Evolutionary conservation across 1,140 invertebrate genomes (phyloP), one percentile per base, ranked within the genome.

Genomic region (Lepidurus apus): DNA sequence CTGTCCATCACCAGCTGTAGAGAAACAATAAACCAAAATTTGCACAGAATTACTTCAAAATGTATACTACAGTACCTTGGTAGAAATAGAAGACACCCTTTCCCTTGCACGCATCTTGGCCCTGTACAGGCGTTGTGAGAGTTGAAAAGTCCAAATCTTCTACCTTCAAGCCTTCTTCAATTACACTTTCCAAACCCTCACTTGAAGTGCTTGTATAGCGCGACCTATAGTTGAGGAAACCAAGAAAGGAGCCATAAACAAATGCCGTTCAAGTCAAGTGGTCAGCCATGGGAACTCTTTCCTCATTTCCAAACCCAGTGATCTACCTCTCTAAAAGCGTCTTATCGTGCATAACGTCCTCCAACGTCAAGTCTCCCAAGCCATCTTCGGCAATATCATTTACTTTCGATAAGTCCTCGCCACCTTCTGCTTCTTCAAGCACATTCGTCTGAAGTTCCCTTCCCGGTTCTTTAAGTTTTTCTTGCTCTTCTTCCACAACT

Each of bases 1-100:
- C 85, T 97, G 95, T 0, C 96, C 96, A 87, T 97, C 95, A 45
- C 88, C 87, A 78, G 92, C 93, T 93, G 82, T 65, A 87, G 87
- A 82, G 79, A 80, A 82, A 81, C 81, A 82, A 79, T 47, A 80
- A 26, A 76, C 75, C 6, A 11, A 74, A 74, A 74, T 26, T 11
- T 65, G 26, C n/a, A 13, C 24, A 26, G 73, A 74, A n/a, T 13
- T n/a, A 8, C 24, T n/a, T 7, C 13, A 4, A 6, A 11, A 13
- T 53, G 1, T 26, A 9, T 74, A 24, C 10, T 34, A n/a, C 1
- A 13, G 1, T 87, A 93, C 93, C 91, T 91, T 96, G 94, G 86
- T 95, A 96, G 84, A 95, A 96, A 83, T 94, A 95, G 85, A 92
- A 93, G 81, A 82, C 81, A 76, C 83, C 81, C 44, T 81, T 81